Evolutionary conservation across 2,113 vertebrate species (phyloP).

Genomic region (Petroica traversi): DNA sequence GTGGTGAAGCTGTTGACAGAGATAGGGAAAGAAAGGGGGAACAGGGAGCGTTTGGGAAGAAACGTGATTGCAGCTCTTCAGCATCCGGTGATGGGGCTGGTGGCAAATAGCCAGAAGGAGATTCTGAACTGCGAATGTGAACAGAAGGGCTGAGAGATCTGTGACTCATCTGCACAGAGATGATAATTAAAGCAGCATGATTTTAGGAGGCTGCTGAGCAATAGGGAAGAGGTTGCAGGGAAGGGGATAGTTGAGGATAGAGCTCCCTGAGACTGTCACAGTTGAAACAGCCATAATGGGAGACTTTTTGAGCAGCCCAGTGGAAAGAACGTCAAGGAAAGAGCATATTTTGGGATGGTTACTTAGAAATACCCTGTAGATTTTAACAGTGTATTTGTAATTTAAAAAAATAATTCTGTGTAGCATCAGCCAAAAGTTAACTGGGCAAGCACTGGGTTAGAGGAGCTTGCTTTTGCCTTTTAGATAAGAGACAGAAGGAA

Average conservation of each 20-base stretch:
- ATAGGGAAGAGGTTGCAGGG: not conserved
- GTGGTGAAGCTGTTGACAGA: slow-evolving; percentile 39
- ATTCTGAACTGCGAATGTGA: slow-evolving; percentile 28
- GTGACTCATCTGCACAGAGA: slow-evolving; percentile 33
- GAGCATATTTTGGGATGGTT: not conserved
- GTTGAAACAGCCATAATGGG: not conserved
- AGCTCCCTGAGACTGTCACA: not conserved
- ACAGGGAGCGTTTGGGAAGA: not conserved
- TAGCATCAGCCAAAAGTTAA: not conserved
- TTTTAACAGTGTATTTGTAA: not conserved
- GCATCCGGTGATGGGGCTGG: not conserved
- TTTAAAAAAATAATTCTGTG: not conserved
- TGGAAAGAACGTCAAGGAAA: not conserved
- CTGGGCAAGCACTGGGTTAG: not conserved
- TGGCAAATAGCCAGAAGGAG: slow-evolving; percentile 60
- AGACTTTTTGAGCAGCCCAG: not conserved
- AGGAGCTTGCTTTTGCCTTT: not conserved
- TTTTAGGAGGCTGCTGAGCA: slow-evolving; percentile 45
- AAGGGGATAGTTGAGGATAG: not conserved
- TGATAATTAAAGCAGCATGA: slow-evolving; percentile 62
- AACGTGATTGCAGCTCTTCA: slow-evolving; percentile 33
- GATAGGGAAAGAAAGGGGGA: not conserved
- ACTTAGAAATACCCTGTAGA: not conserved
- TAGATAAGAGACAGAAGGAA: not conserved
- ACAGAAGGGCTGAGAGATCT: slow-evolving; percentile 57